Base-by-base conservation (phyloP, 1,140 invertebrate species). In the Drosophila athabasca region DNA sequence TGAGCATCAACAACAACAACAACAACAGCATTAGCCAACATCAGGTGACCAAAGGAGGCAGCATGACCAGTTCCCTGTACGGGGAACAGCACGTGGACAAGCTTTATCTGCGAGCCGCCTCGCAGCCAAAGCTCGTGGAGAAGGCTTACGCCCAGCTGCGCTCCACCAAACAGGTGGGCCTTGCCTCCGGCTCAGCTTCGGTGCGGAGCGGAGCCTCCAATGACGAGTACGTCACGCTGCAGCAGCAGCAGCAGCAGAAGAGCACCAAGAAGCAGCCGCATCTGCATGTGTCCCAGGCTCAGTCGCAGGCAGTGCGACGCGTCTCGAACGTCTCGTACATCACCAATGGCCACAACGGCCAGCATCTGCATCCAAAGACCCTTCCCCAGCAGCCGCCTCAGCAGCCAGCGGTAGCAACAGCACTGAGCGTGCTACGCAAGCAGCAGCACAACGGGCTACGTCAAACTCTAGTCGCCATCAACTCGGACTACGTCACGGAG, bases 401-500 rank as follows among this genome's bases (percentile, higher is more conserved):
- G 31, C 73, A 50, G 46, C 45, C 82, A 64, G 39, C 62, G 46
- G 46, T 31, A n/a, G 58, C 26, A 29, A 26, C 57, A 22, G 50
- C 70, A 31, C 31, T 75, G 19, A 79, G 62, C 55, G 69, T 75
- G 41, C 58, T 81, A 64, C 71, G 76, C 22, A 45, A 69, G n/a
- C 62, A 83, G 35, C 76, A 79, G 60, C 79, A 72, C 62, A 74
- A 79, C 65, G 82, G 85, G 31, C 72, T 82, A 52, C 88, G 94
- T 77, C 94, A 95, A 68, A 96, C 94, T 57, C 92, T 96, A 29
- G 91, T 96, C 65, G 93, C 96, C 13, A 94, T 96, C 45, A 93
- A 93, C 41, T 93, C 93, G 79, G 94, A 96, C 91, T 96, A 94
- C 80, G 90, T 92, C 53, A 93, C 93, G 35, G 93, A 92, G 54